phyloP scores from a whole-genome alignment of 2,888 invertebrate species.

The Drosophila helvetica region DNA sequence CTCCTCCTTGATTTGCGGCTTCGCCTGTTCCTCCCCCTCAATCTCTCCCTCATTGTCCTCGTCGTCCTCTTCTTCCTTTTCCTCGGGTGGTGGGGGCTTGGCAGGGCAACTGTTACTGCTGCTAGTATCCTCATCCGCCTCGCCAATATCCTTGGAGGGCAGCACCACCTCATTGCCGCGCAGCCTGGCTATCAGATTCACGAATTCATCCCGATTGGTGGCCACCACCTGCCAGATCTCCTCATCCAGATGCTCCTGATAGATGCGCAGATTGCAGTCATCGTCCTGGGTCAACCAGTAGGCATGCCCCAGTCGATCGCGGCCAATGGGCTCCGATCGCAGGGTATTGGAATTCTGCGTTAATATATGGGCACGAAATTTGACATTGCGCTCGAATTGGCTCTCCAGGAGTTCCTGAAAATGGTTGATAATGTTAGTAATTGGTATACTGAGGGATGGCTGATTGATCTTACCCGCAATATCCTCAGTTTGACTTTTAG shows the following conservation, averaged over 20 bases:
- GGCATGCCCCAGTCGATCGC: conserved; percentile 94
- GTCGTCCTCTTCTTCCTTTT: conserved; percentile 85
- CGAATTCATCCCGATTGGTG: conserved; percentile 92
- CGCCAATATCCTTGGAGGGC: conserved; percentile 85
- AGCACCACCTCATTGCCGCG: conserved; percentile 88
- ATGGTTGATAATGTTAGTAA: neutral
- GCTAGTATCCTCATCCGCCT: conserved; percentile 88
- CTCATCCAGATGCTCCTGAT: conserved; percentile 97
- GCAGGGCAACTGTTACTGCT: conserved; percentile 85
- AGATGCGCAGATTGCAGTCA: conserved; percentile 94
- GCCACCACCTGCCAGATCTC: conserved; percentile 97
- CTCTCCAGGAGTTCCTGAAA: conserved; percentile 93
- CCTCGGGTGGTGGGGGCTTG: conserved; percentile 71
- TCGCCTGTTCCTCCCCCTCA: neutral
- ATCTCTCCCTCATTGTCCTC: conserved; percentile 85
- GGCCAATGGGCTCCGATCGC: conserved; percentile 94
- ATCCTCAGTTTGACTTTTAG: conserved; percentile 94
- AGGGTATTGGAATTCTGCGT: conserved; percentile 91
- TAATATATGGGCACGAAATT: conserved; percentile 95
- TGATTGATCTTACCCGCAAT: conserved; percentile 89
- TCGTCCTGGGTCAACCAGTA: conserved; percentile 98
- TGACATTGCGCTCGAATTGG: conserved; percentile 97
- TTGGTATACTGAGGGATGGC: neutral
- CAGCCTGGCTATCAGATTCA: conserved; percentile 90
- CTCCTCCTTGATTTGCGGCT: conserved; percentile 81